Base-by-base conservation (phyloP, 1,140 invertebrate species). In the Drosophila arizonae region DNA sequence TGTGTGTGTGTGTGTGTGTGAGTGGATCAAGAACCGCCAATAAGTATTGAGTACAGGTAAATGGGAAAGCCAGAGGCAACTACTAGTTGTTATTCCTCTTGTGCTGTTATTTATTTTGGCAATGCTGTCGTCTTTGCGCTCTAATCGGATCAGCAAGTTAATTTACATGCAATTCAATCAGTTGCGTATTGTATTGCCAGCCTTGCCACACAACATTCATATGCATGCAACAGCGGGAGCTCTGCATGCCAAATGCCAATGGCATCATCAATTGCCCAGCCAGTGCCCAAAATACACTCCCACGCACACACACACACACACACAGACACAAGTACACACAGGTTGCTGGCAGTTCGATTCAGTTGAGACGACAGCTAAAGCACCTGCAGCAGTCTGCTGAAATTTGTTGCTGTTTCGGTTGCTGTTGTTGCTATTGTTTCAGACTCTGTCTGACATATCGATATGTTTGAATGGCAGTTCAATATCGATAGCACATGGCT, bases 121-220 rank as follows among this genome's bases (percentile, higher is more conserved):
- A 15, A 36, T 70, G 76, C 70, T 63, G 80, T 68, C 60, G 70
- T 63, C 46, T 52, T 70, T 70, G 46, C 62, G 30, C 64, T 75
- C 67, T 86, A 86, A 86, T 87, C 81, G 82, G 82, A 86, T 86
- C 81, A 87, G 82, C 78, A 87, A 86, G 81, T 79, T 87, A 87
- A 86, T 86, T 86, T 86, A 81, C 81, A 86, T 87, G 81, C 81
- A 86, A 87, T 86, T 86, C 81, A 86, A 86, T 86, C 81, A 86
- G 76, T 73, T 78, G 62, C 78, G 68, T 82, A 87, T 87, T 86
- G 82, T 81, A 61, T 76, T 72, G 72, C 56, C 51, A 21, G 28
- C 39, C 39, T 30, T 41, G 48, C 28, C 28, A 4, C 26, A 13
- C 46, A 8, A 15, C 43, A 30, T 50, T 50, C 62, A 62, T 65